These are phyloP conservation scores for Rissa tridactyla DNA, from an alignment of 2,113 vertebrate species.

Conservation along the genomic window DNA sequence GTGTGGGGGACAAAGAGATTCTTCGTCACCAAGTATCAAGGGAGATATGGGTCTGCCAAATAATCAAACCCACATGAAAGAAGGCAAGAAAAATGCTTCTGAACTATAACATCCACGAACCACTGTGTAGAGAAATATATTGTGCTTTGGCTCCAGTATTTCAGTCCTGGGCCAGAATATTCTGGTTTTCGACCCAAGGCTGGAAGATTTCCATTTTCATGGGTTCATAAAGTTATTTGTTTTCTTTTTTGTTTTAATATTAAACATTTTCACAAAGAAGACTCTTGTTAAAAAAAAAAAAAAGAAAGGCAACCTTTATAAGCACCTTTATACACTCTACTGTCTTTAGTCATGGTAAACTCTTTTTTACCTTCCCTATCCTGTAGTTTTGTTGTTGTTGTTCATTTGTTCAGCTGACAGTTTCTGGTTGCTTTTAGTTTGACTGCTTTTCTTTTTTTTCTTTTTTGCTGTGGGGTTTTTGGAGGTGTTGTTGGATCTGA, in stretches of 20 bases:
- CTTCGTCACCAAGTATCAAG: neutral
- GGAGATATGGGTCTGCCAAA: neutral
- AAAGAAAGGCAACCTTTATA: neutral
- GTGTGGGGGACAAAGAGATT: neutral
- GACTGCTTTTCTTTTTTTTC: neutral
- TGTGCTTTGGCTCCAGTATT: neutral
- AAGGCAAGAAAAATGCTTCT: neutral
- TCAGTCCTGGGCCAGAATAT: neutral
- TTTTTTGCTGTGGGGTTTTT: rapidly evolving
- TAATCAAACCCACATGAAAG: neutral
- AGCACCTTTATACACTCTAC: neutral
- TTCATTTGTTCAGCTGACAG: neutral
- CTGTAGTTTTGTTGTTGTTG: neutral
- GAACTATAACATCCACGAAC: neutral
- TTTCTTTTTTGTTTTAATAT: neutral
- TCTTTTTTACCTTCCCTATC: neutral
- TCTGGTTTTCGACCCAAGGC: neutral
- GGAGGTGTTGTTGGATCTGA: neutral
- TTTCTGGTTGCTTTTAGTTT: neutral
- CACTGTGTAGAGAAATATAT: neutral
- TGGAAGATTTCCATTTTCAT: neutral
- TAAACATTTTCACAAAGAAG: neutral
- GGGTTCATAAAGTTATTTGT: neutral
- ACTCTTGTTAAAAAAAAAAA: neutral
- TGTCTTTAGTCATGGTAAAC: neutral